A percentile compares a stretch with the other conserved stretches of the same genome.
phyloP scores from a whole-genome alignment of 1,140 invertebrate genomes.

The Aphidius ervi region DNA sequence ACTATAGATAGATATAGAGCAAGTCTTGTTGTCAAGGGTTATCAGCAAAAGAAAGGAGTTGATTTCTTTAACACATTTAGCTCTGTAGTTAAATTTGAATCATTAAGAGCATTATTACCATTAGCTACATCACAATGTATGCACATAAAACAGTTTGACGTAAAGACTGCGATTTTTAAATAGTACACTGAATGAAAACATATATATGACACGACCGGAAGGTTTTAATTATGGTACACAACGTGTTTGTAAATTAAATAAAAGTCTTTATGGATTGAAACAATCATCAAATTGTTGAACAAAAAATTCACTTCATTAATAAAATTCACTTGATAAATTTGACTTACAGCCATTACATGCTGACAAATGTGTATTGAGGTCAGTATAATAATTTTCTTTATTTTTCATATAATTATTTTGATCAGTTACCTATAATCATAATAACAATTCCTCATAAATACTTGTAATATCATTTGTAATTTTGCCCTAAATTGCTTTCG shows the following conservation, averaged over 20 bases:
- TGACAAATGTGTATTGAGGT: not conserved
- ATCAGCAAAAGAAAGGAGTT: not conserved
- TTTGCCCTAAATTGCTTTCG: too few species aligned
- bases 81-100: not conserved
- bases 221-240: not conserved
- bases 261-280: slow-evolving; percentile 8
- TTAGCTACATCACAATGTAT: not conserved
- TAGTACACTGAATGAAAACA: slow-evolving; percentile 4
- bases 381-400: too few species aligned
- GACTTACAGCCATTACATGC: not conserved
- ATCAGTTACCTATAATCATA: too few species aligned
- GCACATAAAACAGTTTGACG: slow-evolving; percentile 1
- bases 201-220: not conserved
- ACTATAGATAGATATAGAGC: not conserved
- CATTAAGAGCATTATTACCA: not conserved
- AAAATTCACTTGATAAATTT: not conserved
- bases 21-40: slow-evolving; percentile 10
- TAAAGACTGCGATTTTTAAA: slow-evolving; percentile 1
- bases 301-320: not conserved
- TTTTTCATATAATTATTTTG: too few species aligned
- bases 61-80: slow-evolving; percentile 9
- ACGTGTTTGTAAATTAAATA: not conserved
- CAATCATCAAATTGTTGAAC: slow-evolving; percentile 1
- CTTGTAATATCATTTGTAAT: too few species aligned
- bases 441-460: too few species aligned